Evolutionary conservation across 2,888 invertebrate species (phyloP).

Genomic region (Sympetrum striolatum): DNA sequence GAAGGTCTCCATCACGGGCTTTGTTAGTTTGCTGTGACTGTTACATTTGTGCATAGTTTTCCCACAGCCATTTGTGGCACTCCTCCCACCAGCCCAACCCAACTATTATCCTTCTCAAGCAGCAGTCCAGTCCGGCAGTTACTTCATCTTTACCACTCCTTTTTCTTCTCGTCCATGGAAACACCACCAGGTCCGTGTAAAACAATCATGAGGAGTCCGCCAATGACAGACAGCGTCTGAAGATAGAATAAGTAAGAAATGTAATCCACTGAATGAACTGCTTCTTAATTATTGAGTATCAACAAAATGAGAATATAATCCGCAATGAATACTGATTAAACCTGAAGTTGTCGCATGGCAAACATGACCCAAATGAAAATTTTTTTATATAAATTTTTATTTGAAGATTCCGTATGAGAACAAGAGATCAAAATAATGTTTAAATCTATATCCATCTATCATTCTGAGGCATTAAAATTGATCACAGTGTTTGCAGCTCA

Average conservation of each 20-base stretch:
- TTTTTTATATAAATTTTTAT: too few relatives aligned
- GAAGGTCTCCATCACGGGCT: conserved; percentile 20
- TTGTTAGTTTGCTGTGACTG: neutral
- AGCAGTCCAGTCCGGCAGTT: neutral
- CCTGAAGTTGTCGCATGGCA: too few relatives aligned
- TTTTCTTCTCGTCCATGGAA: conserved; percentile 99
- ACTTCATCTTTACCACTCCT: conserved; percentile 78
- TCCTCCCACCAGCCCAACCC: neutral
- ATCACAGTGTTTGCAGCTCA: too few relatives aligned
- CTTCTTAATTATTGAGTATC: too few relatives aligned
- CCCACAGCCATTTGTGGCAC: neutral
- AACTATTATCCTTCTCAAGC: conserved; percentile 6
- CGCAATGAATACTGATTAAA: too few relatives aligned
- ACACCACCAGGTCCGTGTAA: conserved; percentile 98
- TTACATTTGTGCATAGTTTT: conserved; percentile 27
- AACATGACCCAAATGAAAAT: too few relatives aligned
- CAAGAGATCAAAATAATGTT: too few relatives aligned
- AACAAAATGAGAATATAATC: too few relatives aligned
- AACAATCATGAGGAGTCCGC: conserved; percentile 97
- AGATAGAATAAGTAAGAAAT: conserved; percentile 58
- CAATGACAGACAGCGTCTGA: conserved; percentile 97
- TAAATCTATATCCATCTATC: too few relatives aligned
- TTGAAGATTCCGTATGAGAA: too few relatives aligned
- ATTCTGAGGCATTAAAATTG: too few relatives aligned
- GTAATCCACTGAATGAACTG: neutral